Evolutionary conservation across 2,113 vertebrate genomes (phyloP), one percentile per base, ranked within the genome.

Genomic region (Mirounga angustirostris): DNA sequence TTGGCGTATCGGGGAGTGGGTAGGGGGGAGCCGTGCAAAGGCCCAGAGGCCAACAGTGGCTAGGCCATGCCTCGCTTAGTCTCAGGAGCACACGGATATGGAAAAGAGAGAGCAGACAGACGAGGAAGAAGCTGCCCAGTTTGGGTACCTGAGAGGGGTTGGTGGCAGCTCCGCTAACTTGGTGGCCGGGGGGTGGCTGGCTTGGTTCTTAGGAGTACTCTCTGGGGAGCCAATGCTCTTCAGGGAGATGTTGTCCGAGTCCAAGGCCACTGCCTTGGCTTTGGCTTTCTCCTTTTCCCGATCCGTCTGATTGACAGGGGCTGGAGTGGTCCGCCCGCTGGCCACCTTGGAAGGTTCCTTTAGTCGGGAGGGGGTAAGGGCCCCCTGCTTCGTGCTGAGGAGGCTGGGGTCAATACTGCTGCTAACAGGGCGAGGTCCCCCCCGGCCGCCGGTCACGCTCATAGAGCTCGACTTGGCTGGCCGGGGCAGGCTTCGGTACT

Each of bases 401-500:
- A 99, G 98, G 95, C 99, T 99, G 61, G 99, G 98, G 94, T 99
- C 99, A 4, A 99, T 99, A 97, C 98, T 99, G 95, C 99, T 99
- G 98, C 99, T 99, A 28, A 99, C 98, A 0, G 99, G 99, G 0
- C 99, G 99, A 13, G 97, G 97, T 0, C 99, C 96, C 0, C 98
- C 97, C 33, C 99, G 99, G 0, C 99, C 98, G 0, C 99, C 99
- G 0, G 99, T 99, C 74, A 99, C 99, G 0, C 99, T 99, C 99
- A 99, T 99, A 63, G 99, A 99, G 98, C 99, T 99, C 33, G 99
- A 99, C 98, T 99, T 99, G 94, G 99, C 99, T 0, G 99, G 99
- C n/a, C 99, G 99, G 26, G 99, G 99, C 94, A 99, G 99, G 97
- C 99, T 99, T 95, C 99, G 99, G 88, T 99, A 99, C 98, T 99